Evolutionary conservation across 2,113 vertebrate genomes (phyloP).

Genomic region (Brachyhypopomus gauderio): DNA sequence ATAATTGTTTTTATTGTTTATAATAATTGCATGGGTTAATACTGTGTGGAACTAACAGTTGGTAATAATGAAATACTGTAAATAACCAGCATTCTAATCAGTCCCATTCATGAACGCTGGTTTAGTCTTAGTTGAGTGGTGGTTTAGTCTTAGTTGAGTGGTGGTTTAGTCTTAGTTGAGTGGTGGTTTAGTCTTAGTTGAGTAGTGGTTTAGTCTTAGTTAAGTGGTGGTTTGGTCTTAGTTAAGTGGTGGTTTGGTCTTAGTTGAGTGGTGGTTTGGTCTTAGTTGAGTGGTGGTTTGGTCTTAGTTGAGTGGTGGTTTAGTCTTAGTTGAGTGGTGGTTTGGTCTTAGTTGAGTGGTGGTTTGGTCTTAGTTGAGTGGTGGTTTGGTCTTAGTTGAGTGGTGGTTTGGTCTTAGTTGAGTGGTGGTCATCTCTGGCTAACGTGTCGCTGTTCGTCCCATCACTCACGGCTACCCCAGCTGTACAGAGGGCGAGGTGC

Average conservation of each 20-base stretch:
- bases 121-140: not conserved
- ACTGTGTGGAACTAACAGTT: no score
- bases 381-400: no score
- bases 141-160: not conserved
- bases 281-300: no score
- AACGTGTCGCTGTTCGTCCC: no score
- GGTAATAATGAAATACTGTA: no score
- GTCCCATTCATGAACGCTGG: not conserved
- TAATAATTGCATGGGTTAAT: no score
- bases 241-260: not conserved
- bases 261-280: not conserved
- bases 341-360: no score
- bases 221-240: not conserved
- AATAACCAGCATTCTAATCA: no score
- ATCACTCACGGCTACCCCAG: constrained; percentile 64
- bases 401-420: no score
- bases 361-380: no score
- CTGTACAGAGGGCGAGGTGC: constrained; percentile 88
- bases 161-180: not conserved
- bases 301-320: no score
- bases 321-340: not conserved
- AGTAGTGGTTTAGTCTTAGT: not conserved
- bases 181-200: not conserved
- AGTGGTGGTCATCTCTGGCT: not conserved
- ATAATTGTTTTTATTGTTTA: no score